phyloP scores from a whole-genome alignment of 2,797 vertebrate genomes.

The Hipposideros larvatus region DNA sequence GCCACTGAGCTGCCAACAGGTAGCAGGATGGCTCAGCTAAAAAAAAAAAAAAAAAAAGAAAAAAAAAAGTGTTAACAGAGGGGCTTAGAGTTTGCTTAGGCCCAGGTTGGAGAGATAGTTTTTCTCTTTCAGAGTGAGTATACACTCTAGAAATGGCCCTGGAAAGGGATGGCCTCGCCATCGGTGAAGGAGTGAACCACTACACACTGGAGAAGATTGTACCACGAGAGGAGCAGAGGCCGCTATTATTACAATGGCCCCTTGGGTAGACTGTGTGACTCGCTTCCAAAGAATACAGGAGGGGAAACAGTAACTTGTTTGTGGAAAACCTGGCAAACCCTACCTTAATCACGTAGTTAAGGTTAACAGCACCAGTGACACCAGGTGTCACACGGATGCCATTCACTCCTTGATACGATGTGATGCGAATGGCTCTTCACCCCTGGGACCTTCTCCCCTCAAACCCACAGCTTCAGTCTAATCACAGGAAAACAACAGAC shows the following conservation, averaged over 20 bases:
- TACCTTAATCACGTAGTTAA: background rate
- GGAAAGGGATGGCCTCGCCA: background rate
- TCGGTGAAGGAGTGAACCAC: accelerated
- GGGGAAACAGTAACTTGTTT: background rate
- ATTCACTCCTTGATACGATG: no score
- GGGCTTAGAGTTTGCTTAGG: background rate
- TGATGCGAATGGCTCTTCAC: background rate
- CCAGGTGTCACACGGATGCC: background rate
- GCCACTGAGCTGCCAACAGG: no score
- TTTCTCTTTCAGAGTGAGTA: background rate
- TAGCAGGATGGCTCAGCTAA: no score
- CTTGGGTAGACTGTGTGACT: background rate
- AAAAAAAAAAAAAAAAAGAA: no score
- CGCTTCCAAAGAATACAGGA: background rate
- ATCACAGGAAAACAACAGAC: background rate
- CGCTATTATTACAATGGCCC: background rate
- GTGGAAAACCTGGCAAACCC: background rate
- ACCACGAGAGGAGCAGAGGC: accelerated
- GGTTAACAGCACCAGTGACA: background rate
- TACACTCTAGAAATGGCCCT: background rate
- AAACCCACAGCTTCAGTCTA: background rate
- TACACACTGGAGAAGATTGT: accelerated
- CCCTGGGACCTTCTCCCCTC: background rate
- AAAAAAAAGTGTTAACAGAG: background rate
- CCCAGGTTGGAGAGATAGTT: background rate